Percentiles rank a stretch among this genome's conserved stretches.
phyloP scores from a whole-genome alignment of 2,888 invertebrate genomes.

The Drosophila prolongata region DNA sequence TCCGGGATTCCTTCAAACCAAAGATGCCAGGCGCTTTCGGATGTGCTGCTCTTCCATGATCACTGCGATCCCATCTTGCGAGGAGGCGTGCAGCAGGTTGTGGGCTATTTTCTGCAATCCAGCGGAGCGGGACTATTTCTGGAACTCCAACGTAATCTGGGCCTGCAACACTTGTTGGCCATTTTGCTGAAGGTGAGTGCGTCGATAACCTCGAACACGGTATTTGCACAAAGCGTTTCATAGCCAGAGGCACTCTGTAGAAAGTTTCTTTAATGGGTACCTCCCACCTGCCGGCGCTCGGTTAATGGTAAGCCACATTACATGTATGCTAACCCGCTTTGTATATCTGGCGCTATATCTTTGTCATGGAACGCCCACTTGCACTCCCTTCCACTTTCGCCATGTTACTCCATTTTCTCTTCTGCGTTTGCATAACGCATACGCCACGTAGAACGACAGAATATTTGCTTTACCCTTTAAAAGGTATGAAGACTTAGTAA shows the following conservation, averaged over 20 bases:
- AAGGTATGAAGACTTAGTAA: background rate
- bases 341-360: slow-evolving; percentile 41
- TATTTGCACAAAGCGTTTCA: slow-evolving; percentile 1
- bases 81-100: slow-evolving; percentile 83
- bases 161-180: slow-evolving; percentile 81
- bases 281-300: background rate
- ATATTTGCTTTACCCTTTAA: background rate
- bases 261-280: slow-evolving; percentile 10
- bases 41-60: slow-evolving; percentile 82
- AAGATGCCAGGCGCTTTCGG: slow-evolving; percentile 64
- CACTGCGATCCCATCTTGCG: slow-evolving; percentile 84
- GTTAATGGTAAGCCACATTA: slow-evolving; percentile 35
- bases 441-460: slow-evolving; percentile 47
- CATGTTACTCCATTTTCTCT: slow-evolving; percentile 9
- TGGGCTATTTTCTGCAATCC: slow-evolving; percentile 83
- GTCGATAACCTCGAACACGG: slow-evolving; percentile 5
- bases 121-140: slow-evolving; percentile 58
- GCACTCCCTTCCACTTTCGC: background rate
- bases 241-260: slow-evolving; percentile 12
- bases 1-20: slow-evolving; percentile 4
- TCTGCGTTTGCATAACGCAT: slow-evolving; percentile 63
- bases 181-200: slow-evolving; percentile 82
- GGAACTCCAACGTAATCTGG: slow-evolving; percentile 61
- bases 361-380: slow-evolving; percentile 34
- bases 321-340: slow-evolving; percentile 18